Evolutionary conservation across 1,140 invertebrate genomes (phyloP).

Genomic region (Drosophila pseudoobscura): DNA sequence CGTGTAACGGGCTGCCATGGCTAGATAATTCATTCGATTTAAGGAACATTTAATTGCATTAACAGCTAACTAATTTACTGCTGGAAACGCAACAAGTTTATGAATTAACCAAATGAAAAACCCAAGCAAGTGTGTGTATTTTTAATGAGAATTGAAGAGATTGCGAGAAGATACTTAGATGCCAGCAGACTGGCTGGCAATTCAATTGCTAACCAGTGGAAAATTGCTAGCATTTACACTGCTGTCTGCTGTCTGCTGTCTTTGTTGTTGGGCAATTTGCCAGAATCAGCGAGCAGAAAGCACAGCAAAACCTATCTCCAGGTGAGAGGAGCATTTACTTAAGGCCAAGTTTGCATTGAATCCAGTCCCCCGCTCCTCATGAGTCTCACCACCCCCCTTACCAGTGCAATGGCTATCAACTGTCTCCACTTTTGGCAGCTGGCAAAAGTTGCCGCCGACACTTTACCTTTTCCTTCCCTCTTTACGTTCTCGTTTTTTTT

Average conservation of each 20-base stretch:
- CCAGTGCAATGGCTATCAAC: constrained; percentile 47
- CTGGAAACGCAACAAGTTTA: constrained; percentile 7
- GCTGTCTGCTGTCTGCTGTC: constrained; percentile 32
- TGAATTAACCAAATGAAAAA: background rate
- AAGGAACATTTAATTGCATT: constrained; percentile 16
- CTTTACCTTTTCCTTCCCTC: constrained; percentile 29
- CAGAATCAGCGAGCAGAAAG: constrained; percentile 30
- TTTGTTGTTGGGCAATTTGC: constrained; percentile 56
- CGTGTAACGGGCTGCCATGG: background rate
- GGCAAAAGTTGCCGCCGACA: constrained; percentile 64
- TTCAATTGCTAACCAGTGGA: constrained; percentile 70
- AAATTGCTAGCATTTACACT: constrained; percentile 37
- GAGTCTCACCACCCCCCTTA: background rate
- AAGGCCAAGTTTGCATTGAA: constrained; percentile 54
- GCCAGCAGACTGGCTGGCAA: constrained; percentile 44
- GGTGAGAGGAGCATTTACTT: constrained; percentile 58
- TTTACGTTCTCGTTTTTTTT: constrained; percentile 3
- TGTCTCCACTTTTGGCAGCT: constrained; percentile 79
- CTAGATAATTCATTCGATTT: constrained; percentile 5
- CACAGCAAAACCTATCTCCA: constrained; percentile 12
- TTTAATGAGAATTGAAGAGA: background rate
- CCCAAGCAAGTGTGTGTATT: background rate
- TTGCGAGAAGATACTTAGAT: constrained; percentile 1
- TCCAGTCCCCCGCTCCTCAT: background rate
- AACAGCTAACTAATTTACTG: constrained; percentile 1